Evolutionary conservation across 1,140 invertebrate species (phyloP).

Genomic region (Platorchestia sp.): DNA sequence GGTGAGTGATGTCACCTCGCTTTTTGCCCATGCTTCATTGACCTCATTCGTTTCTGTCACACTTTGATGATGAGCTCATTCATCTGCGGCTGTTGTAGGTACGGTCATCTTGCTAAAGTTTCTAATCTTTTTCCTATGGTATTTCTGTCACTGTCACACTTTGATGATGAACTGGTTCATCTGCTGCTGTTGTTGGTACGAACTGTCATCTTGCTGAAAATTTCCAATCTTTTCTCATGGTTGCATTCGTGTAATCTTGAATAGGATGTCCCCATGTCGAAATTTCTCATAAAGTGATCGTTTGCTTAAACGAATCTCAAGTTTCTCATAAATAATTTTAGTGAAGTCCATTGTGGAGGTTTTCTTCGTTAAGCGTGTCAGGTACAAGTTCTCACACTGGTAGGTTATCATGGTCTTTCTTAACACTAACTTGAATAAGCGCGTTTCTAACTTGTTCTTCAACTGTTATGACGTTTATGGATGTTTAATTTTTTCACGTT

Average conservation of each 20-base stretch:
- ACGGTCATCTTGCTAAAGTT: not conserved
- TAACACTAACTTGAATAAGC: not conserved
- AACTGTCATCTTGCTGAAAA: not conserved
- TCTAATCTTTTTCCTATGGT: not conserved
- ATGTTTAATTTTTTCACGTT: not conserved
- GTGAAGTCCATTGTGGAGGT: not conserved
- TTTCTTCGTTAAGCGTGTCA: not conserved
- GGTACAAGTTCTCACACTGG: not conserved
- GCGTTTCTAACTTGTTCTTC: not conserved
- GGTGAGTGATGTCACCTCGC: too few relatives aligned
- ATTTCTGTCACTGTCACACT: too few relatives aligned
- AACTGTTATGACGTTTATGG: not conserved
- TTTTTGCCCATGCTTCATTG: too few relatives aligned
- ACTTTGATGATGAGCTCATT: too few relatives aligned
- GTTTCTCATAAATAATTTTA: not conserved
- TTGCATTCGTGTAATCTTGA: not conserved
- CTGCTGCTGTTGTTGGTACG: too few relatives aligned
- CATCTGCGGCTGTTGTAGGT: too few relatives aligned
- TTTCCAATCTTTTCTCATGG: not conserved
- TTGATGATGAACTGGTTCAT: too few relatives aligned
- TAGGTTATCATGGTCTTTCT: not conserved
- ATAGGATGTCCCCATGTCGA: not conserved
- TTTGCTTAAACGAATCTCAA: not conserved
- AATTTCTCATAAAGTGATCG: not conserved
- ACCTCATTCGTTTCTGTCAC: too few relatives aligned